Evolutionary conservation across 2,888 invertebrate species (phyloP).

Genomic region (Mellilla xanthometata): DNA sequence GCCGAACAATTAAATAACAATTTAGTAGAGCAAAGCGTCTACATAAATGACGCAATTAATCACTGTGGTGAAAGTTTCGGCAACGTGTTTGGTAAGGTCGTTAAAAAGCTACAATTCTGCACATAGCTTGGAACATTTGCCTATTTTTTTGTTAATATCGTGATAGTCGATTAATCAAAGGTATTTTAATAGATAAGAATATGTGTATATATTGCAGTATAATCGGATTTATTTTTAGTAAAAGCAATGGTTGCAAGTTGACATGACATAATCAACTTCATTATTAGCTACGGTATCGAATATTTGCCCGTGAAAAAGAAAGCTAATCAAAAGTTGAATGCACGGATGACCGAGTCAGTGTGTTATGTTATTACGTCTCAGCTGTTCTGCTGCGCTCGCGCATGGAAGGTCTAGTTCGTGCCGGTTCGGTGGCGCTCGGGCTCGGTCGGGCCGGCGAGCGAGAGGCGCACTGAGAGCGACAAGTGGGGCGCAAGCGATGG

Average conservation of each 20-base stretch:
- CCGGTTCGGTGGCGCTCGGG: constrained; percentile 59
- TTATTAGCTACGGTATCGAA: constrained; percentile 49
- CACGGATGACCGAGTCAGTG: constrained; percentile 83
- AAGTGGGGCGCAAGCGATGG: constrained; percentile 87
- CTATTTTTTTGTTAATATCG: too few species aligned
- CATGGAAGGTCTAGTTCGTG: constrained; percentile 81
- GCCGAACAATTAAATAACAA: constrained; percentile 22
- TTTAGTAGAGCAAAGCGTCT: constrained; percentile 22
- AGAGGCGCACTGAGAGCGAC: constrained; percentile 63
- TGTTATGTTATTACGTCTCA: constrained; percentile 81
- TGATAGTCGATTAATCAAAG: too few species aligned
- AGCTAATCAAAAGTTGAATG: constrained; percentile 82
- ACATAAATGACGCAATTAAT: constrained; percentile 27
- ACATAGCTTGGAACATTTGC: background rate
- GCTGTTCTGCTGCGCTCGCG: constrained; percentile 79
- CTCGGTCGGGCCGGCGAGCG: constrained; percentile 57
- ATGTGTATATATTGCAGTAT: background rate
- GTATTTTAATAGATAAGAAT: background rate
- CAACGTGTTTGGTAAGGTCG: constrained; percentile 24
- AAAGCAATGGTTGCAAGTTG: constrained; percentile 3
- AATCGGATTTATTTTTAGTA: background rate
- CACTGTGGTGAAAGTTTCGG: constrained; percentile 31
- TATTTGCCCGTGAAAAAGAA: constrained; percentile 72
- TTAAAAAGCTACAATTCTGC: constrained; percentile 20
- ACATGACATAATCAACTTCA: constrained; percentile 10